Base-by-base conservation (phyloP, 2,113 vertebrate genomes). In the Carassius carassius region DNA sequence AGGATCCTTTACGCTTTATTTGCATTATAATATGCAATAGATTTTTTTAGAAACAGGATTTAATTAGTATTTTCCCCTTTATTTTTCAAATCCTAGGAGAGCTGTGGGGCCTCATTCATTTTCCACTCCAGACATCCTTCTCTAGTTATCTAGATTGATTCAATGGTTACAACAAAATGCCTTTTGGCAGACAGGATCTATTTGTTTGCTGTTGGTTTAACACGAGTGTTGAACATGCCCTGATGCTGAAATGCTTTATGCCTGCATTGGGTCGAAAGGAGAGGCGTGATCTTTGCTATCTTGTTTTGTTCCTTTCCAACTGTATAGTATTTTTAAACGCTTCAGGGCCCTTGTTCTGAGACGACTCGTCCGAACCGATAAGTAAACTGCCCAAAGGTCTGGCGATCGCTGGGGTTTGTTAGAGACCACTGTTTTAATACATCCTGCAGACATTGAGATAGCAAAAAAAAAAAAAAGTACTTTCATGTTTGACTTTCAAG, bases 21-120 rank as follows among this genome's bases (percentile, higher is more conserved):
- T 92, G 89, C 87, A 91, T 92, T 90, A 91, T 88, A 91, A 93
- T 90, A 88, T 89, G 88, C 82, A 89, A 89, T 90, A 91, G 89
- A 92, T 93, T 93, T 90, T 41, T 17, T 91, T 81, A 74, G 56
- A 86, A 90, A 83, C 62, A 79, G 86, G 79, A 44, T 90, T 92
- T 94, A 93, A 93, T 93, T 91, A 90, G 86, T 83, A 86, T 91
- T 89, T 84, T 87, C 88, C 85, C 12, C 74, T 69, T 89, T 86
- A 70, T 77, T 81, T 29, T 81, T 76, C 32, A 47, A 69, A 58
- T 85, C 82, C 62, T 54, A 2, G 12, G 85, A 13, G 25, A 77
- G 78, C 81, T 69, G 19, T 85, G 78, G 86, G 85, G 76, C 86
- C 85, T 78, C 83, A 85, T 91, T 89, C 83, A 84, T 76, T 91